Percentiles rank a stretch among this genome's conserved stretches.
Evolutionary conservation across 2,113 vertebrate genomes (phyloP).

Genomic region (Hyperoodon ampullatus): DNA sequence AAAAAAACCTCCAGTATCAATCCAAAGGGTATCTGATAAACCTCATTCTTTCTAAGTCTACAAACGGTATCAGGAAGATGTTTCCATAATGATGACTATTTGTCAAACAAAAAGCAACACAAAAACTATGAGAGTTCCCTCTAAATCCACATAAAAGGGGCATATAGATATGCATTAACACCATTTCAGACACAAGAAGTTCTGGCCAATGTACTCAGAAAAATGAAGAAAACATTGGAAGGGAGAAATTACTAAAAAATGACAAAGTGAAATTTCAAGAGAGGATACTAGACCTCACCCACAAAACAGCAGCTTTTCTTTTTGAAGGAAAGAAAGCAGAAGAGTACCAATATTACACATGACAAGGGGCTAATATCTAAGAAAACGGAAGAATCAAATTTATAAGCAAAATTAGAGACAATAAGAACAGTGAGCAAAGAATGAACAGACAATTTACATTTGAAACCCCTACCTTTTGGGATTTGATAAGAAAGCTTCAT

Average conservation of each 20-base stretch:
- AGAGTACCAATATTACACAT: background rate
- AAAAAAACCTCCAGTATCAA: background rate
- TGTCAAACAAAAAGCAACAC: background rate
- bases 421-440: slow-evolving; percentile 16
- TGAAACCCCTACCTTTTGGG: background rate
- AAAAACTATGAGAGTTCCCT: background rate
- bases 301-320: background rate
- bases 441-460: background rate
- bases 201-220: background rate
- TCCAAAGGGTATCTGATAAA: background rate
- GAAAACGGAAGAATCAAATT: background rate
- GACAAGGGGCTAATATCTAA: background rate
- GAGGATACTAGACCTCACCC: background rate
- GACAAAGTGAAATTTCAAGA: slow-evolving; percentile 6
- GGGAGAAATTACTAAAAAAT: background rate
- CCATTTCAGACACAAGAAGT: background rate
- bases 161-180: background rate
- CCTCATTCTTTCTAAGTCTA: background rate
- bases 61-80: background rate
- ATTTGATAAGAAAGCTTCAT: background rate
- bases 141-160: background rate
- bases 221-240: background rate
- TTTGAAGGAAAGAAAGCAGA: background rate
- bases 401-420: slow-evolving; percentile 2
- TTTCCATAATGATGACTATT: background rate